These are phyloP conservation scores for Eclectus roratus DNA, from an alignment of 2,113 vertebrate species.

Conservation along the genomic window DNA sequence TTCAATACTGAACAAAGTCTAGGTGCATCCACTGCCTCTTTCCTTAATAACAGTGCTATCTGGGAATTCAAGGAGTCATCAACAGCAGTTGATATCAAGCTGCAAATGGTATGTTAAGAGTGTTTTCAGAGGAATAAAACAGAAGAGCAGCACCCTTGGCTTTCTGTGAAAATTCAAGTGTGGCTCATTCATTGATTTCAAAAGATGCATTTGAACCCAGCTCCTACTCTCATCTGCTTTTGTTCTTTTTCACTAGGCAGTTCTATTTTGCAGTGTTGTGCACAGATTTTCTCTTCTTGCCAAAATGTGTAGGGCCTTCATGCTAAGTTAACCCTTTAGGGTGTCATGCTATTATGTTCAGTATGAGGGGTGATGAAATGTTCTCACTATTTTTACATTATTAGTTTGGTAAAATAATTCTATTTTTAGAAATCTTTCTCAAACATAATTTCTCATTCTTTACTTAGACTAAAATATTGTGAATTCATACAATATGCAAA, in stretches of 20 bases:
- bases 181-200: neutral
- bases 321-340: neutral
- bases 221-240: neutral
- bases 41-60: neutral
- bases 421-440: neutral
- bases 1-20: neutral
- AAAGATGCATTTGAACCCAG: neutral
- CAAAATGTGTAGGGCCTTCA: neutral
- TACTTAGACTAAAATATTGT: neutral
- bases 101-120: neutral
- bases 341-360: neutral
- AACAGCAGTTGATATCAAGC: neutral
- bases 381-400: neutral
- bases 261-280: neutral
- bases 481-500: conserved; percentile 45
- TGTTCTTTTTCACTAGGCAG: neutral
- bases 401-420: neutral
- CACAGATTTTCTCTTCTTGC: conserved; percentile 1
- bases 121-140: neutral
- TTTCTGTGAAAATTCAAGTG: neutral
- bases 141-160: neutral
- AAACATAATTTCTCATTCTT: neutral
- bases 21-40: neutral
- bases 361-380: neutral
- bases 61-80: neutral